Conservation (phyloP, 2,113 vertebrate genomes). For the Chitala chitala region DNA sequence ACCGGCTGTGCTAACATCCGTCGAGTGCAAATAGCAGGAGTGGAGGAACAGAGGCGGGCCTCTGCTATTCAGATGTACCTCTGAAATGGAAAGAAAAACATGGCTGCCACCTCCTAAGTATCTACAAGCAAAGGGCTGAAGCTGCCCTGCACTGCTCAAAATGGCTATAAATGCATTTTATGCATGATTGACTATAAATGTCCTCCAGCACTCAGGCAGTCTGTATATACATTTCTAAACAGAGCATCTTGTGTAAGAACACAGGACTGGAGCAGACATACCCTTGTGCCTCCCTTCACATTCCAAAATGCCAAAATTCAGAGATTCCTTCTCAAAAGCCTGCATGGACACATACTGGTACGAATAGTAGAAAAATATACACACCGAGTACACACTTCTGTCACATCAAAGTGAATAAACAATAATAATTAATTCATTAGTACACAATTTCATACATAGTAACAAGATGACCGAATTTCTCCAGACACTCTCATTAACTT, state of each 20-base stretch:
- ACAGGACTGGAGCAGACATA: too few relatives aligned
- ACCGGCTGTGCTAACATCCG: background rate
- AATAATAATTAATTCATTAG: background rate
- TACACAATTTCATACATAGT: background rate
- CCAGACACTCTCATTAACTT: conserved; percentile 4
- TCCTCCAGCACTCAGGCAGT: conserved; percentile 50
- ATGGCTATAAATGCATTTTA: conserved; percentile 62
- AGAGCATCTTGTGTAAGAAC: background rate
- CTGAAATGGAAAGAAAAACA: background rate
- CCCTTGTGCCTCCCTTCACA: too few relatives aligned
- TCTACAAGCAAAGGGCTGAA: conserved; percentile 52
- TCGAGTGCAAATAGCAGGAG: background rate
- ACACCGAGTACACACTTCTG: too few relatives aligned
- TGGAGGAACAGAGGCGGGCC: background rate
- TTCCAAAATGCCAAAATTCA: too few relatives aligned
- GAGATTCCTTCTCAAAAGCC: too few relatives aligned
- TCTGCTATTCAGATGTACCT: background rate
- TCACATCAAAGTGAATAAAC: too few relatives aligned
- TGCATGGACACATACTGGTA: too few relatives aligned
- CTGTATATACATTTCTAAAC: background rate
- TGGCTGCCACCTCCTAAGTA: conserved; percentile 53
- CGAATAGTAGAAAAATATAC: too few relatives aligned
- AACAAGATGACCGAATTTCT: background rate
- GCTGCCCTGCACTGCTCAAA: conserved; percentile 57
- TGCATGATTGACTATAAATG: conserved; percentile 67